phyloP scores from a whole-genome alignment of 30 jellyfish, hydroid and myxozoan species.

The Hydra vulgaris region DNA sequence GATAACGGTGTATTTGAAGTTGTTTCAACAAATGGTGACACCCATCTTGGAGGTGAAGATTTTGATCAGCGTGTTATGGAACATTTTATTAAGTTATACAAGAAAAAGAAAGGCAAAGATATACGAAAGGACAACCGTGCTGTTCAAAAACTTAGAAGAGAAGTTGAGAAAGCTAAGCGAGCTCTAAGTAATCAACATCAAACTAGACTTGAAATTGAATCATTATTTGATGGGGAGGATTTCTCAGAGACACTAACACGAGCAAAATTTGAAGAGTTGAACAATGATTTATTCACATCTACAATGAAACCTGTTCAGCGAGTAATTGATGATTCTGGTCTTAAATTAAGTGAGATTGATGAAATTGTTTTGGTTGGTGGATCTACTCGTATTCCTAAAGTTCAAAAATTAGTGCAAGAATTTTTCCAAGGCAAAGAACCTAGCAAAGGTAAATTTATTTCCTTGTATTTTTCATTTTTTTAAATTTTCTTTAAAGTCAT shows the following conservation, averaged over 20 bases:
- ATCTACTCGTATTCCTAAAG: conserved; percentile 98
- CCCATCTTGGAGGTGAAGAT: conserved; percentile 99
- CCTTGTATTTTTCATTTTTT: conserved; percentile 7
- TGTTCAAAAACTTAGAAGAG: conserved; percentile 97
- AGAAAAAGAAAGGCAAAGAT: conserved; percentile 95
- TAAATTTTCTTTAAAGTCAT: not conserved
- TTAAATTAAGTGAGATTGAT: conserved; percentile 58
- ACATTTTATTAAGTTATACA: conserved; percentile 88
- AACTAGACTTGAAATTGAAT: conserved; percentile 92
- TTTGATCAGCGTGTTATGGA: conserved; percentile 99
- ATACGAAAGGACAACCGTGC: conserved; percentile 93
- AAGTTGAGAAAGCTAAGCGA: conserved; percentile 99
- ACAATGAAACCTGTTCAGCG: conserved; percentile 83
- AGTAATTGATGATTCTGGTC: conserved; percentile 92
- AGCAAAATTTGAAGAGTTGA: conserved; percentile 94
- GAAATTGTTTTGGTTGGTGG: conserved; percentile 99
- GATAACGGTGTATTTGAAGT: conserved; percentile 99
- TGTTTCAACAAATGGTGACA: conserved; percentile 98
- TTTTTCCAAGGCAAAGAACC: conserved; percentile 96
- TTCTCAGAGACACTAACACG: conserved; percentile 98
- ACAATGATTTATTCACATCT: conserved; percentile 69
- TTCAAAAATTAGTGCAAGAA: conserved; percentile 74
- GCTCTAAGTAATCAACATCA: conserved; percentile 99
- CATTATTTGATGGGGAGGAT: conserved; percentile 93
- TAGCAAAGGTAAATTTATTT: conserved; percentile 42